phyloP scores from a whole-genome alignment of 2,113 vertebrate species.

The Vimba vimba region DNA sequence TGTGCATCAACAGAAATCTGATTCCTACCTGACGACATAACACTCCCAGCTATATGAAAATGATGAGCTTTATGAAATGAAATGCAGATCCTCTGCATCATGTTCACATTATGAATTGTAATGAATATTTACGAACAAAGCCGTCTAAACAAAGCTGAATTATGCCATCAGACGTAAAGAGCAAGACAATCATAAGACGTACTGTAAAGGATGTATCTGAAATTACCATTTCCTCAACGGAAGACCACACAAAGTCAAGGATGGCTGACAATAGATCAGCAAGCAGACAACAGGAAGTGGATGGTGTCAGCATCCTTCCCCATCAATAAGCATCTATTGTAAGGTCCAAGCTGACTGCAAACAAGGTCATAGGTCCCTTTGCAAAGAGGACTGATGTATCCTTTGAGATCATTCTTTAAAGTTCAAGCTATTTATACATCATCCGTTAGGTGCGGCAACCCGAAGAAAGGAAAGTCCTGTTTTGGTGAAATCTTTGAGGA shows the following conservation, averaged over 20 bases:
- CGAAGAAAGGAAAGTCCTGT: constrained; percentile 28
- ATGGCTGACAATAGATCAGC: constrained; percentile 60
- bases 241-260: neutral
- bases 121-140: neutral
- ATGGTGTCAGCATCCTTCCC: constrained; percentile 23
- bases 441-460: constrained; percentile 41
- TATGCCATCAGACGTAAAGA: neutral
- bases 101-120: neutral
- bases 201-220: constrained; percentile 5
- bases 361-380: constrained; percentile 44
- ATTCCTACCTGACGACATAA: neutral
- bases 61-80: neutral
- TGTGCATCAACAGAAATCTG: neutral
- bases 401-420: constrained; percentile 31
- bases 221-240: constrained; percentile 6
- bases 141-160: neutral
- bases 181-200: neutral
- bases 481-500: constrained; percentile 54
- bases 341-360: neutral
- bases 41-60: neutral
- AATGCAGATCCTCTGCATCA: neutral
- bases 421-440: constrained; percentile 36
- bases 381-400: constrained; percentile 24
- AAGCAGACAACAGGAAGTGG: constrained; percentile 46
- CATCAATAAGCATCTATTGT: constrained; percentile 18